Evolutionary conservation across 1,140 invertebrate genomes (phyloP), one percentile per base, ranked within the genome.

Genomic region (Caerostris extrusa): DNA sequence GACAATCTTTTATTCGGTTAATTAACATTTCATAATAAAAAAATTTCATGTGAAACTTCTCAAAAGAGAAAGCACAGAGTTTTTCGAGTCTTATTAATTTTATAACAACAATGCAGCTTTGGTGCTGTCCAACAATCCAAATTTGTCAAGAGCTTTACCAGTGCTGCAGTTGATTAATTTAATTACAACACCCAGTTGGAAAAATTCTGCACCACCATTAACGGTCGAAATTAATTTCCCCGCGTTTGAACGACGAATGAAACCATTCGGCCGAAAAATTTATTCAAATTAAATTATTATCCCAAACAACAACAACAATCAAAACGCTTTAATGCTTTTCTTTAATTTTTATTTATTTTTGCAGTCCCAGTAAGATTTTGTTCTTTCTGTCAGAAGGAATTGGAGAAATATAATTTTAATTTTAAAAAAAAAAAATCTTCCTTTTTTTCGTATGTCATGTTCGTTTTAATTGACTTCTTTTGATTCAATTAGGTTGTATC

Each of bases 391-490:
- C 5, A 14, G 61, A 64, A 64, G 3, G 14, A 64, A 64, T 55
- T 17, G 82, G 56, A 7, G 82, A 85, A 85, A 57, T 57, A 85
- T 56, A 85, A 85, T 57, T 85, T 77, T 85, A 57, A 85, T n/a
- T 56, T 19, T 3, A 10, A 7, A 5, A 64, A 7, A 5, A 64
- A 14, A 12, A 34, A 34, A 64, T 17, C 34, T 34, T 34, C 34
- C 34, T 34, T 64, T 64, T 64, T 64, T 34, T 17, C 5, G 12
- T 14, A 10, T 14, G 12, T 12, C 50, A 58, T 85, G 82, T 58
- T 57, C 10, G 82, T 85, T 64, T 85, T 85, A 85, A 85, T 85
- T 85, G 82, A 85, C 19, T 85, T 55, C 56, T 55, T 85, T 53
- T 85, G 10, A 85, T 85, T 85, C n/a, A 7, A 85, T 85, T 85